Evolutionary conservation across 2,797 vertebrate species (phyloP), one percentile per base, ranked within the genome.

Genomic region (Sparidentex hasta): DNA sequence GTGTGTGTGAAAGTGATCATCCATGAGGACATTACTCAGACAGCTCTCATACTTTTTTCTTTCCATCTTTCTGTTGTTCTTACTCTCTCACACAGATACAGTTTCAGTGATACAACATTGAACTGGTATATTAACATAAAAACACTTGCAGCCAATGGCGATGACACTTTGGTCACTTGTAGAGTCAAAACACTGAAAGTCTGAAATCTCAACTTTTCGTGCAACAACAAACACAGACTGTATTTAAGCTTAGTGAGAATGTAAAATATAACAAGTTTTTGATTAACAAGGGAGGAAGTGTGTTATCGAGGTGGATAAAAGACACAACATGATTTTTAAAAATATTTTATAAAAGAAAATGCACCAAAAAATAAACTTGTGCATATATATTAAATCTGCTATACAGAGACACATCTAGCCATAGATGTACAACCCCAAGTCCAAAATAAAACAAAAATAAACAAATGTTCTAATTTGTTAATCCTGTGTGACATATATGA

Each of bases 1-100:
- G 1, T 47, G 51, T 55, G 62, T 66, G 59, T 56, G 61, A 50
- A 65, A 70, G 41, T 52, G 25, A 79, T 83, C 57, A 41, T 70
- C 56, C 25, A 57, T 84, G 77, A 75, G 69, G 84, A 78, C 43
- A 62, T 48, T 54, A 51, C 61, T 80, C 57, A 65, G 18, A 20
- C 33, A 20, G 47, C 43, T 81, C 85, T 79, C 69, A 67, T 62
- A 20, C 27, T 58, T 73, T 8, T 65, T 61, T 77, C 8, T 78
- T 73, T 80, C 71, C 68, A 74, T 62, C 52, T 48, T 23, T 1
- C 6, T 54, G 25, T 23, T 84, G 47, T 72, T 71, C 21, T 56
- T 82, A 51, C 5, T 73, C 33, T 56, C 14, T n/a, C n/a, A n/a
- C n/a, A n/a, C n/a, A n/a, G n/a, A n/a, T n/a, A n/a, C n/a, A n/a